Conservation (phyloP, 1,140 invertebrate species). For the Nautilus pompilius region DNA sequence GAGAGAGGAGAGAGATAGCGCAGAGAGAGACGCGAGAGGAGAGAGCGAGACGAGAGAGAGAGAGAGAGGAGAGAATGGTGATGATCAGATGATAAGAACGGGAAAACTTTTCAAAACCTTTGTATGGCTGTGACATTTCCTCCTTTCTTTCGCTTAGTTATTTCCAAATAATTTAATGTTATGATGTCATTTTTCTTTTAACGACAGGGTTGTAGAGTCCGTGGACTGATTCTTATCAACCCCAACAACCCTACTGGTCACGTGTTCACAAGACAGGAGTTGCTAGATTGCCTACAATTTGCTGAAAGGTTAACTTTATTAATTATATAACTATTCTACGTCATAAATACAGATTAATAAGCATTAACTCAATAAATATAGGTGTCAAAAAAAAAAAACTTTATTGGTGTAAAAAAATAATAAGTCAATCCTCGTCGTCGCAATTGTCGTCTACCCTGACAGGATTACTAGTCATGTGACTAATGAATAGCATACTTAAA, state of each 20-base stretch:
- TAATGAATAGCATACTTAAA: too few relatives aligned
- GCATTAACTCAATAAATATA: too few relatives aligned
- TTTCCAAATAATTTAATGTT: background rate
- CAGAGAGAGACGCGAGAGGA: background rate
- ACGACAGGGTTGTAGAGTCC: conserved; percentile 21
- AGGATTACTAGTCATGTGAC: too few relatives aligned
- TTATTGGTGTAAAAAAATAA: too few relatives aligned
- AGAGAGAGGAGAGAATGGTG: too few relatives aligned
- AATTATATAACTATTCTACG: too few relatives aligned
- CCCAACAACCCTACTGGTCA: conserved; percentile 35
- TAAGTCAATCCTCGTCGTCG: too few relatives aligned
- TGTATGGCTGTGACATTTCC: background rate
- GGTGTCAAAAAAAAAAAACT: too few relatives aligned
- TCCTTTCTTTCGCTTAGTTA: background rate
- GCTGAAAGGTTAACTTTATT: conserved; percentile 29
- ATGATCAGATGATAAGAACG: background rate
- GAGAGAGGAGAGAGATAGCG: background rate
- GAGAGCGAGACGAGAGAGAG: background rate
- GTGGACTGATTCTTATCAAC: conserved; percentile 29
- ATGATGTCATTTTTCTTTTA: background rate
- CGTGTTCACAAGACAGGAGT: conserved; percentile 23
- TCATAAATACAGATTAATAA: too few relatives aligned
- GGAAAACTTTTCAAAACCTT: background rate
- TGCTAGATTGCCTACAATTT: conserved; percentile 23
- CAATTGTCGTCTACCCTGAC: too few relatives aligned